These are phyloP conservation scores for Bibio marci DNA, from an alignment of 2,888 invertebrate species.

Conservation along the genomic window DNA sequence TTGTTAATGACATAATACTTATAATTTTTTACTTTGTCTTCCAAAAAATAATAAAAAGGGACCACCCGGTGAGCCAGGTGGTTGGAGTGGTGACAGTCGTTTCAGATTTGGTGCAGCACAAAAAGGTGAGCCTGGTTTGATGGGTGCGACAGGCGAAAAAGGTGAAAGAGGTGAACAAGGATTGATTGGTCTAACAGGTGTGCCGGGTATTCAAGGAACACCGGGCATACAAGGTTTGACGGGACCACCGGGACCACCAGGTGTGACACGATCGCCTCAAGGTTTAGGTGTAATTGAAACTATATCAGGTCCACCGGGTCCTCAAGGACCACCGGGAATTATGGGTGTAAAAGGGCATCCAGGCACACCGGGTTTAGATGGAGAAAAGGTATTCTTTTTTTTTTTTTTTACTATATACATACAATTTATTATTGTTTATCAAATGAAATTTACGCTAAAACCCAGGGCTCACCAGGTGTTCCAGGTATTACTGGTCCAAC, in stretches of 20 bases:
- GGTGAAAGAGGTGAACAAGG: conserved; percentile 29
- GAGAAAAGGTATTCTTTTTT: not conserved
- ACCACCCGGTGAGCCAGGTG: not conserved
- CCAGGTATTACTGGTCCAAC: conserved; percentile 25
- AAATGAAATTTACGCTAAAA: too few relatives aligned
- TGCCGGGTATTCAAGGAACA: conserved; percentile 41
- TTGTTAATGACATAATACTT: too few relatives aligned
- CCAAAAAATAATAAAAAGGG: too few relatives aligned
- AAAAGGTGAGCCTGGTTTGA: conserved; percentile 42
- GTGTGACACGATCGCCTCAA: conserved; percentile 37
- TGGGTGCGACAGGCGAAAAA: conserved; percentile 42
- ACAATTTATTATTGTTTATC: too few relatives aligned
- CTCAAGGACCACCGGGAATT: conserved; percentile 23
- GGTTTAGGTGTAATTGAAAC: conserved; percentile 18
- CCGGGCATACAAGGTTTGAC: conserved; percentile 40
- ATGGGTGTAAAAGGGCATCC: conserved; percentile 10
- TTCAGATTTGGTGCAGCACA: conserved; percentile 3
- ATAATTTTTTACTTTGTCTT: too few relatives aligned
- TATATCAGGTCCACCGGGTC: conserved; percentile 29
- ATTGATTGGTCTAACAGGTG: conserved; percentile 27
- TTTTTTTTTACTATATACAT: too few relatives aligned
- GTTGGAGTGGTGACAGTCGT: conserved; percentile 24
- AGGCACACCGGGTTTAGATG: conserved; percentile 4
- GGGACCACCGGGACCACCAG: conserved; percentile 31
- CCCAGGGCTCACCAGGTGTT: conserved; percentile 17